Conservation (phyloP, 2,113 vertebrate genomes). For the Pongo pygmaeus region DNA sequence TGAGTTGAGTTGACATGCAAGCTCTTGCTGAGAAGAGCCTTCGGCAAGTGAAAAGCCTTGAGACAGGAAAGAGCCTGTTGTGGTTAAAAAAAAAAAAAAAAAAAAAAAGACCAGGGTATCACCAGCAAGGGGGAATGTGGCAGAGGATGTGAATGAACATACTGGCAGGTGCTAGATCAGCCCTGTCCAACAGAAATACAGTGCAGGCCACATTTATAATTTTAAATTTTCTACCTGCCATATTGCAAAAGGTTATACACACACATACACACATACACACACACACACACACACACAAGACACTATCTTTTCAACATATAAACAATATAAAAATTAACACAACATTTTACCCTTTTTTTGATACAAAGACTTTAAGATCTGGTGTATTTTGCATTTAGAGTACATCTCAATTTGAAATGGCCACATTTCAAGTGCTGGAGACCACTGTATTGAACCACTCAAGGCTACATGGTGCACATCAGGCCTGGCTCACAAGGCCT, state of each 20-base stretch:
- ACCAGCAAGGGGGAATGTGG: not conserved
- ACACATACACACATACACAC: no score
- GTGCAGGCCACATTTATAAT: no score
- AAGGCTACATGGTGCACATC: not conserved
- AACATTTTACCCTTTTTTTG: not conserved
- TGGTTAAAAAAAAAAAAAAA: not conserved
- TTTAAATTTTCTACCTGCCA: not conserved
- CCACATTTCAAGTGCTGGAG: not conserved
- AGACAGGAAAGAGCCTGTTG: not conserved
- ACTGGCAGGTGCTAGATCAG: no score
- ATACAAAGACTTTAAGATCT: not conserved
- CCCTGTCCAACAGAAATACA: fast-evolving
- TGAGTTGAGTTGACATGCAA: not conserved
- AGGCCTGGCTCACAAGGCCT: not conserved
- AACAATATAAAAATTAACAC: not conserved
- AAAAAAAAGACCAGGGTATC: not conserved
- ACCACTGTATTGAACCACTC: not conserved
- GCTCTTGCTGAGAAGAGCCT: not conserved
- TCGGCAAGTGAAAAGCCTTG: not conserved
- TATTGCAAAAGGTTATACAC: not conserved
- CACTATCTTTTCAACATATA: not conserved
- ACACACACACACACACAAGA: not conserved
- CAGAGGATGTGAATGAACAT: fast-evolving
- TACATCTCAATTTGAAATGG: not conserved
- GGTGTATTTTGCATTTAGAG: not conserved